phyloP scores from a whole-genome alignment of 2,888 invertebrate species.

The Galerucella pusilla region DNA sequence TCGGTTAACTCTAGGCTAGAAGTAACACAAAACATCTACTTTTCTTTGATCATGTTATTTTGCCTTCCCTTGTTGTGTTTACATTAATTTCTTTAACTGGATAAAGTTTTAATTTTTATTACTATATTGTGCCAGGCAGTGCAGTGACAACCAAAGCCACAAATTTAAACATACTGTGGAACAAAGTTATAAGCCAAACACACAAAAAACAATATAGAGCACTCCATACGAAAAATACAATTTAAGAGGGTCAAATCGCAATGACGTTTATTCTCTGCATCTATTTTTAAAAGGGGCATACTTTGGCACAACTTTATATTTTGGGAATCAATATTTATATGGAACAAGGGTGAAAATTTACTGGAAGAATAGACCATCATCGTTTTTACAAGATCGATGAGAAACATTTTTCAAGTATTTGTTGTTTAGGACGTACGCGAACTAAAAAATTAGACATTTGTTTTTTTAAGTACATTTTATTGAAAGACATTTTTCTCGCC shows the following conservation, averaged over 20 bases:
- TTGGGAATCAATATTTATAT: neutral
- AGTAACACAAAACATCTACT: no score
- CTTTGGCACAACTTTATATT: slow-evolving; percentile 2
- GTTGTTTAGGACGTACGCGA: no score
- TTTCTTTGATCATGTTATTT: neutral
- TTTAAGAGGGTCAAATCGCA: slow-evolving; percentile 1
- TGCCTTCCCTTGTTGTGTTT: neutral
- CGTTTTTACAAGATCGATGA: no score
- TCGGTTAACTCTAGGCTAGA: no score
- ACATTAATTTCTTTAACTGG: neutral
- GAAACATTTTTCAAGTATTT: no score
- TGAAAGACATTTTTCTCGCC: no score
- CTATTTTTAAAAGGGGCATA: neutral
- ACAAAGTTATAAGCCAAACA: neutral
- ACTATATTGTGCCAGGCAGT: neutral
- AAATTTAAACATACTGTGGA: neutral
- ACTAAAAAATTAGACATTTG: no score
- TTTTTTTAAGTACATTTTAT: no score
- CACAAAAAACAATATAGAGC: neutral
- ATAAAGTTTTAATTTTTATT: neutral
- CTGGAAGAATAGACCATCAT: no score
- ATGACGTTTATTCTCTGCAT: slow-evolving; percentile 3
- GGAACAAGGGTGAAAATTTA: neutral
- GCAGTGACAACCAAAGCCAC: neutral
- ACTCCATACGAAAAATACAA: neutral